Evolutionary conservation across 1,140 invertebrate species (phyloP).

Genomic region (Platyscapa corneri): DNA sequence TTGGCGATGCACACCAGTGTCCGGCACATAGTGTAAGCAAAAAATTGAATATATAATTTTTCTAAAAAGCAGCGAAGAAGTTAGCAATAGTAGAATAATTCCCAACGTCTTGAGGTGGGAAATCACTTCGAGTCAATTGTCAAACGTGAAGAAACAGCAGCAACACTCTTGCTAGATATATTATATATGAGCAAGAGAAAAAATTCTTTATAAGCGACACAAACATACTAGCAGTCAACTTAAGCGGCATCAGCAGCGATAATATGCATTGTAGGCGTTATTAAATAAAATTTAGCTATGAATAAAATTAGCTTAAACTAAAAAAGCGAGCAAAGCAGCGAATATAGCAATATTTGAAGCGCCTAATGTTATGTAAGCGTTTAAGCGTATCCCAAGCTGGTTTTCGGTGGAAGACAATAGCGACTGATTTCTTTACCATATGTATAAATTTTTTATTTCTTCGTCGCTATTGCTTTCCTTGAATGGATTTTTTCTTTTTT

Average conservation of each 20-base stretch:
- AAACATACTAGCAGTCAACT: neutral
- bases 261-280: conserved; percentile 12
- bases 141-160: neutral
- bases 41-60: conserved; percentile 11
- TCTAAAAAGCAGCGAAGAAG: conserved; percentile 16
- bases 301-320: conserved; percentile 37
- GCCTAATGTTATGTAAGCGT: conserved; percentile 34
- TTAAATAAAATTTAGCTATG: conserved; percentile 13
- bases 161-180: conserved; percentile 23
- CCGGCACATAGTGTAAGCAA: conserved; percentile 4
- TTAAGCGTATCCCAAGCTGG: conserved; percentile 44
- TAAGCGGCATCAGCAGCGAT: conserved; percentile 27
- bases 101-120: neutral
- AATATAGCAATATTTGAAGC: conserved; percentile 28
- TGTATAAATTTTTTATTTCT: neutral
- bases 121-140: neutral
- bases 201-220: conserved; percentile 25
- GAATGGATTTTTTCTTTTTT: neutral
- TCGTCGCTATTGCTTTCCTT: conserved; percentile 25
- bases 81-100: conserved; percentile 2
- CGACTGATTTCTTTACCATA: neutral
- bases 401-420: conserved; percentile 30
- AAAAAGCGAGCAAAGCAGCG: conserved; percentile 47
- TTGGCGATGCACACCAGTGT: neutral
- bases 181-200: neutral